Evolutionary conservation across 1,140 invertebrate species (phyloP).

Genomic region (Dolichoris vasculosae): DNA sequence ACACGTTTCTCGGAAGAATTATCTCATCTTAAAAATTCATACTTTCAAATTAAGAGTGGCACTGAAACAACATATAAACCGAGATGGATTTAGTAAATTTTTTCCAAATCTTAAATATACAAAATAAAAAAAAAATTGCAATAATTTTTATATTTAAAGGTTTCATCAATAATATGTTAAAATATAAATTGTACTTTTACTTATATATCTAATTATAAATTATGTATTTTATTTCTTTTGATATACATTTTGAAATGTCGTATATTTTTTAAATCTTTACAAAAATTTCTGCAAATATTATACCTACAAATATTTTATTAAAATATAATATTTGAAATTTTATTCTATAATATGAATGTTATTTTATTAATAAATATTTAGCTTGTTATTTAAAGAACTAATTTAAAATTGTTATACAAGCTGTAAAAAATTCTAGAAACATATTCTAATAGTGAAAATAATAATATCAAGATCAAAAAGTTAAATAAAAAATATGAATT

Average conservation of each 20-base stretch:
- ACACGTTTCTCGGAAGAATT: background rate
- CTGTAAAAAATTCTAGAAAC: background rate
- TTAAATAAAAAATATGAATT: background rate
- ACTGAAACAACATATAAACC: background rate
- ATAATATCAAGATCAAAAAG: background rate
- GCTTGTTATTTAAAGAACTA: background rate
- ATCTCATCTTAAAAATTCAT: background rate
- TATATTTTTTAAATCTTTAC: background rate
- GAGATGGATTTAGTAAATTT: background rate
- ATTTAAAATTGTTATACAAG: constrained; percentile 3
- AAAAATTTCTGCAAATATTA: too few relatives aligned
- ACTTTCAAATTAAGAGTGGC: background rate
- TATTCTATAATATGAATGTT: background rate
- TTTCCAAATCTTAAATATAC: background rate
- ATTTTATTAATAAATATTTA: background rate
- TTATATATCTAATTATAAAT: background rate
- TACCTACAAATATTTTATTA: background rate
- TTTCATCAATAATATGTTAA: background rate
- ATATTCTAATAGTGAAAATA: background rate
- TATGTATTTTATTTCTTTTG: background rate
- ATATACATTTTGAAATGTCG: background rate
- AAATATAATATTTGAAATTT: background rate
- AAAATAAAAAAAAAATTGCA: too few relatives aligned
- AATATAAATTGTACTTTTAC: background rate
- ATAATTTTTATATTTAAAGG: background rate